Base-by-base conservation (phyloP, 2,888 invertebrate species). In the Aelia acuminata region DNA sequence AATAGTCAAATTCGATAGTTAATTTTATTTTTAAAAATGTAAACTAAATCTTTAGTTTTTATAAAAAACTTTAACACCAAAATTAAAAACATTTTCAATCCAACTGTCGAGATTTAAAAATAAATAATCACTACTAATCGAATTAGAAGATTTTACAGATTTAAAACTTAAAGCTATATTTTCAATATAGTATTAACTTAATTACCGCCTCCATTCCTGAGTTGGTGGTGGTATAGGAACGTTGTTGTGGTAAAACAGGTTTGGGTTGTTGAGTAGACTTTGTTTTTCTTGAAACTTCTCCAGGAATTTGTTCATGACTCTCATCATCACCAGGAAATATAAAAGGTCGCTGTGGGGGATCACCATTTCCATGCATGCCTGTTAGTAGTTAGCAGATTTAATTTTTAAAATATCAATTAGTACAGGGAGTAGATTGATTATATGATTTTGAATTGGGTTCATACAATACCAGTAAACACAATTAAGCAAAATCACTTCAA, bases 301-400 rank as follows among this genome's bases (percentile, higher is more conserved):
- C 93, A 7, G 94, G 95, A n/a, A 94, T 91, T 90, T 94, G 94
- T 90, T 95, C 95, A 90, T 95, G 95, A 0, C 95, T 95, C 90
- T 95, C 95, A 90, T 95, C 95, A 89, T 95, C 95, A 0, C 94
- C 93, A 18, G 90, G 89, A 43, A 89, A 87, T 75, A 89, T 88
- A 84, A 90, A 90, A n/a, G 90, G 90, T 47, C 90, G 63, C 49
- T 90, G 90, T n/a, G 90, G 90, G 22, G 89, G 89, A 75, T 90
- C 90, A 13, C 89, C 89, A 88, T 90, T 90, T 4, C 89, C 87
- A 85, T 90, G 90, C 90, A 90, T 90, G 22, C 89, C 90, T 90
- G 84, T 50, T 87, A 47, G 48, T 50, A 31, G 2, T 26, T 63
- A 26, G 63, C 7, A 18, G 4, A 63, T 63, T 31, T 63, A 31